These are phyloP conservation scores for Lasioglossum villosulum DNA, from an alignment of 2,888 invertebrate genomes.

Conservation along the genomic window DNA sequence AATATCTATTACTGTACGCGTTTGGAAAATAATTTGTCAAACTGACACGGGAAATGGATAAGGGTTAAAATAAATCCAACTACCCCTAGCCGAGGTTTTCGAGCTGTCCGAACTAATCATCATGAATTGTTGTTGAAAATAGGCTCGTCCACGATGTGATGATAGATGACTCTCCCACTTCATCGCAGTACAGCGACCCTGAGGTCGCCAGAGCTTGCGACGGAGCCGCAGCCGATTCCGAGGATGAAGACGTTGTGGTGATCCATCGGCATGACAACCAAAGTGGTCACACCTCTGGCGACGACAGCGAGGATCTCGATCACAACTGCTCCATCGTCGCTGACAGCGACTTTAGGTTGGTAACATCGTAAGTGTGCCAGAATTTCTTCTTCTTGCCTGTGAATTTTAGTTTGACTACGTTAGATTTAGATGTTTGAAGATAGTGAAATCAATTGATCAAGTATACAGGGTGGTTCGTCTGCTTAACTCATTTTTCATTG, in stretches of 20 bases:
- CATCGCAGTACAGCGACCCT: constrained; percentile 90
- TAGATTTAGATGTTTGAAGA: not conserved
- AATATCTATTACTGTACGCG: not conserved
- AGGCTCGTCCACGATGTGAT: constrained; percentile 94
- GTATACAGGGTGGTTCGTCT: not conserved
- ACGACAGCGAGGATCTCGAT: constrained; percentile 82
- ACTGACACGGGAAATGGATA: not conserved
- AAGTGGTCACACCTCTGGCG: constrained; percentile 81
- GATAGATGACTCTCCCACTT: constrained; percentile 92
- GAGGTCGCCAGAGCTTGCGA: constrained; percentile 85
- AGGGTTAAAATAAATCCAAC: not conserved
- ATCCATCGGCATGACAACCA: constrained; percentile 77
- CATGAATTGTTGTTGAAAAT: constrained; percentile 48
- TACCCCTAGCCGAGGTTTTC: not conserved
- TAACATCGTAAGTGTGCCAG: constrained; percentile 69
- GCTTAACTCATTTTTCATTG: not conserved
- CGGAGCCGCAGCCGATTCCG: constrained; percentile 78
- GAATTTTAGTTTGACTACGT: not conserved
- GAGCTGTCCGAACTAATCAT: not conserved
- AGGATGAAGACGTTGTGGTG: constrained; percentile 81
- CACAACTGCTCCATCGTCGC: constrained; percentile 82
- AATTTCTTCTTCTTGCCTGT: constrained; percentile 28
- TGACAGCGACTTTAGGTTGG: constrained; percentile 83
- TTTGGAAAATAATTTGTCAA: not conserved
- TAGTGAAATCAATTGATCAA: not conserved